A percentile compares a stretch with the other conserved stretches of the same genome.
These are phyloP conservation scores for Crossaster papposus DNA, from an alignment of 53 echinoderm and acorn worm species.

Conservation along the genomic window DNA sequence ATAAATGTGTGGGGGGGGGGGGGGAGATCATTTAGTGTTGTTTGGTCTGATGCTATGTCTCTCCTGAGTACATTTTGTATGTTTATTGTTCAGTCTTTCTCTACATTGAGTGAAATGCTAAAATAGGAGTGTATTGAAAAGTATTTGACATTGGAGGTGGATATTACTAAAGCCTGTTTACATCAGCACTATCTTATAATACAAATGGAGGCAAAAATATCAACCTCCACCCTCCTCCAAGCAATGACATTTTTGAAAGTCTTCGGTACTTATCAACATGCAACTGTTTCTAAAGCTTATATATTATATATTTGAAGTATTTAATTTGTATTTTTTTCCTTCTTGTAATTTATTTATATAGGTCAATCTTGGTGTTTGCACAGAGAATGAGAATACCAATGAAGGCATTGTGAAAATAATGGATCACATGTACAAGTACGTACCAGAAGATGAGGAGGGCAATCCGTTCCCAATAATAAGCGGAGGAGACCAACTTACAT, in stretches of 20 bases:
- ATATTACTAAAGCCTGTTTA: not conserved
- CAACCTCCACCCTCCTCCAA: not conserved
- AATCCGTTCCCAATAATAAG: constrained; percentile 54
- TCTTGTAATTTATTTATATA: constrained; percentile 16
- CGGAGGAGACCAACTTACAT: constrained; percentile 48
- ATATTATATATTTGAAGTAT: not conserved
- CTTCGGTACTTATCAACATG: not conserved
- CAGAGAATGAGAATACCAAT: constrained; percentile 70
- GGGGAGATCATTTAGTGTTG: not conserved
- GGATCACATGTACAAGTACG: constrained; percentile 68
- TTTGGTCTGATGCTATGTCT: not conserved
- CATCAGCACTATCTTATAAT: not conserved
- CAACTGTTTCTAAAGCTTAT: not conserved
- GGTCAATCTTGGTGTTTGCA: constrained; percentile 69
- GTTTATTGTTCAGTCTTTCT: not conserved
- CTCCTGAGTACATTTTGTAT: not conserved
- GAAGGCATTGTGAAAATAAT: constrained; percentile 67
- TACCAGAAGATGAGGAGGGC: constrained; percentile 55
- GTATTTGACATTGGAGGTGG: not conserved
- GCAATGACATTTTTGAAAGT: not conserved
- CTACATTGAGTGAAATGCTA: not conserved
- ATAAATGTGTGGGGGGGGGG: not conserved
- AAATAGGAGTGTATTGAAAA: not conserved
- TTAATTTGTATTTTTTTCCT: not conserved
- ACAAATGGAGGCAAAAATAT: not conserved